Evolutionary conservation across 2,797 vertebrate species (phyloP).

Genomic region (Melanotaenia pygmaea): DNA sequence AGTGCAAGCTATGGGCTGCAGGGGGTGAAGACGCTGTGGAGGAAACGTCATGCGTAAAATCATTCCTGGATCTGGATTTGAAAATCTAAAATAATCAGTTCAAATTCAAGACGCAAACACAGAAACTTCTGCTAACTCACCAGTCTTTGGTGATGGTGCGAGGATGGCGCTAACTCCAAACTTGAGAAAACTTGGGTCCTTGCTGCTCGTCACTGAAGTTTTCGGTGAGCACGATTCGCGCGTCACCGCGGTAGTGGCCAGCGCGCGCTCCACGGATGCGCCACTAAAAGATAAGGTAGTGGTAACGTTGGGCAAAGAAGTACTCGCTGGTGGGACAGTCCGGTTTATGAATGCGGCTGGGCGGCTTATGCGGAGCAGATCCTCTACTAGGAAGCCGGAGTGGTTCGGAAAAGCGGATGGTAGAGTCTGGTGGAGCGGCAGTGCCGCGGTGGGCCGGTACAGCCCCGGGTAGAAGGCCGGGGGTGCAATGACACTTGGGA

Average conservation of each 20-base stretch:
- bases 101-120: neutral
- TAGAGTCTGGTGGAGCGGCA: slow-evolving; percentile 89
- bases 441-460: slow-evolving; percentile 88
- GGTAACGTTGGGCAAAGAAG: slow-evolving; percentile 81
- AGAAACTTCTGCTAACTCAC: slow-evolving; percentile 77
- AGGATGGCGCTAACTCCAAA: slow-evolving; percentile 97
- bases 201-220: slow-evolving; percentile 75
- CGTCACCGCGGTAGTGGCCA: slow-evolving; percentile 62
- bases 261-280: slow-evolving; percentile 46
- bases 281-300: slow-evolving; percentile 76
- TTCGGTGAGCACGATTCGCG: slow-evolving; percentile 85
- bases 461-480: slow-evolving; percentile 91
- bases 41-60: slow-evolving; percentile 26
- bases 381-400: slow-evolving; percentile 95
- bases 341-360: slow-evolving; percentile 86
- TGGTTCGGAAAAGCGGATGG: slow-evolving; percentile 87
- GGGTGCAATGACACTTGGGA: slow-evolving; percentile 91
- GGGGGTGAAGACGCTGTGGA: slow-evolving; percentile 83
- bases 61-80: neutral
- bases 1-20: slow-evolving; percentile 82
- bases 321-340: slow-evolving; percentile 73
- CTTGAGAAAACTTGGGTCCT: slow-evolving; percentile 91
- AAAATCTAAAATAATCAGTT: no score
- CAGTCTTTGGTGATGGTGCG: slow-evolving; percentile 88
- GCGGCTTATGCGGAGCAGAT: slow-evolving; percentile 92